Evolutionary conservation across 1,140 invertebrate species (phyloP), one percentile per base, ranked within the genome.

Genomic region (Dolichoris vasculosae): DNA sequence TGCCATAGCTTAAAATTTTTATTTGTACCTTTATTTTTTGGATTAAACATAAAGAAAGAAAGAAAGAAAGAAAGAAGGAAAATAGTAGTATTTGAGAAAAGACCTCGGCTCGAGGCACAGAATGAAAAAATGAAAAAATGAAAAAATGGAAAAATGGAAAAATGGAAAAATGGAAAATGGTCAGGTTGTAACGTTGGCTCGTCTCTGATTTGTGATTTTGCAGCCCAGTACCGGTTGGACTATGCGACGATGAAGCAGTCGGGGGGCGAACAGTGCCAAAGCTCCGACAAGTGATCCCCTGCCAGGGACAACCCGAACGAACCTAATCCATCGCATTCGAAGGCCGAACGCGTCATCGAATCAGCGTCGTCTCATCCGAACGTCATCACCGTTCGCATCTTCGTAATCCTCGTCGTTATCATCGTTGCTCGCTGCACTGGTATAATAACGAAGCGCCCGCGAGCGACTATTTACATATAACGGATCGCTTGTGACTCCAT

Each of bases 241-340:
- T 94, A 93, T 87, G 89, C 90, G 85, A 91, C 92, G 89, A 90
- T 91, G 89, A 93, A 94, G 90, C 92, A 91, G 87, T 91, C 92
- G 89, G 93, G 85, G 3, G 63, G 23, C 2, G 76, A 86, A 13
- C 69, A 93, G 86, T 93, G 91, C 84, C 90, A 91, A 87, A 93
- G 89, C 90, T 91, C 91, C 86, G 93, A 94, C 89, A 93, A 94
- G 92, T 93, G 92, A 93, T 93, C 92, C 90, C 90, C 91, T 92
- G 91, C 90, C 89, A 90, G 83, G 90, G 89, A 91, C 87, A 87
- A 89, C 83, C 84, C 87, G 75, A 82, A 71, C 82, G 38, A 43
- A 81, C 9, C 64, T 35, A 43, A 73, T 8, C 46, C 46, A 20
- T 79, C 17, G 40, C 23, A 46, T 7, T n/a, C 40, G n/a, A 32